Conservation (phyloP, 2,797 vertebrate species). For the Centroberyx gerrardi region DNA sequence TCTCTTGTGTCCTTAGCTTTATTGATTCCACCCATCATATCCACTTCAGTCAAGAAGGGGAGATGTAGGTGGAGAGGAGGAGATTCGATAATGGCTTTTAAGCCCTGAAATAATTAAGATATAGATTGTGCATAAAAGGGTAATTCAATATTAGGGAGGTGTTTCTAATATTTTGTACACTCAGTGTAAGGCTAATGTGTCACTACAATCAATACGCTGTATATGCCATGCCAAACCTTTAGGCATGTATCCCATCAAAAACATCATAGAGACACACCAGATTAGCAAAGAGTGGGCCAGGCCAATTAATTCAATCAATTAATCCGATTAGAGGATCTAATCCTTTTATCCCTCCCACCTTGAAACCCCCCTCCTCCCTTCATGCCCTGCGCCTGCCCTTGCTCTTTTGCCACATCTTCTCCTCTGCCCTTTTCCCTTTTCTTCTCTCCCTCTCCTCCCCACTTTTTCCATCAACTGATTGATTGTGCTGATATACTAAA, state of each 20-base stretch:
- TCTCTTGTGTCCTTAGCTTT: conserved; percentile 42
- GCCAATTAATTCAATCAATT: conserved; percentile 50
- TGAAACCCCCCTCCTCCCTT: conserved; percentile 15
- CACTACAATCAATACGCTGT: not conserved
- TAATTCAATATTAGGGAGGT: not conserved
- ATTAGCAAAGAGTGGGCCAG: conserved; percentile 23
- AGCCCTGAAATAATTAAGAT: conserved; percentile 9
- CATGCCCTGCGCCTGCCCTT: not conserved
- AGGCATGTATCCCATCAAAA: not conserved
- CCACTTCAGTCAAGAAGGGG: conserved; percentile 15
- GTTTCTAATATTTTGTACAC: not conserved
- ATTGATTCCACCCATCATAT: conserved; percentile 43
- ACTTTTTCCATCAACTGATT: conserved; percentile 23
- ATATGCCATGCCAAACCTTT: not conserved
- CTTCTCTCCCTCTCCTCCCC: not conserved
- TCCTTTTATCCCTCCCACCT: conserved; percentile 41
- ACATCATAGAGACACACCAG: conserved; percentile 15
- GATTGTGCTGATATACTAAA: conserved; percentile 17
- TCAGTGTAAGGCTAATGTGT: not conserved
- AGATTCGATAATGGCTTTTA: conserved; percentile 1
- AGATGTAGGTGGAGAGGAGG: not conserved
- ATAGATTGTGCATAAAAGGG: conserved; percentile 15
- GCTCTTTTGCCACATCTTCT: conserved; percentile 9
- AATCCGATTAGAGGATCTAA: conserved; percentile 42
- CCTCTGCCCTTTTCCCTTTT: not conserved